Evolutionary conservation across 2,113 vertebrate genomes (phyloP).

Genomic region (Marmota flaviventris): DNA sequence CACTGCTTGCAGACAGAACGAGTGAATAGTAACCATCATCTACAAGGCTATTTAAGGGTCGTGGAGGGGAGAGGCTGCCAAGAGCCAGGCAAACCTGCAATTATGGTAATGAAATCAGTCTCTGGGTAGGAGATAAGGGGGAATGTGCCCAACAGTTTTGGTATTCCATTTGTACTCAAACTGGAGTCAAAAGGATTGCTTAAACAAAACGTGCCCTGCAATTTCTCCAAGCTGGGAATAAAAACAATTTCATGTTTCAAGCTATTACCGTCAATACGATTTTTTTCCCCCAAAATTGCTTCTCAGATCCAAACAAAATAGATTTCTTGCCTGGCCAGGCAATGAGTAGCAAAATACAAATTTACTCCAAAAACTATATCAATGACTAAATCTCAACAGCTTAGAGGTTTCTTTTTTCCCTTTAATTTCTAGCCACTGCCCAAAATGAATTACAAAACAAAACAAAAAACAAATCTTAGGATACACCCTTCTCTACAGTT

Average conservation of each 20-base stretch:
- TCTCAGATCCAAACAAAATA: slow-evolving; percentile 85
- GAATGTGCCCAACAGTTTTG: slow-evolving; percentile 61
- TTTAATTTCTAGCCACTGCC: slow-evolving; percentile 76
- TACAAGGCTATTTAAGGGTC: slow-evolving; percentile 75
- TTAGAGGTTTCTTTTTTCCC: slow-evolving; percentile 75
- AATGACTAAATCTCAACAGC: slow-evolving; percentile 78
- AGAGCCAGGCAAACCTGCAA: slow-evolving; percentile 76
- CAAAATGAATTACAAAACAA: slow-evolving; percentile 72
- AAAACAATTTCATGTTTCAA: slow-evolving; percentile 87
- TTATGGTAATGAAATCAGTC: slow-evolving; percentile 82
- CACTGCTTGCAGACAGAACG: slow-evolving; percentile 62
- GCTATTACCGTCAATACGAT: slow-evolving; percentile 80
- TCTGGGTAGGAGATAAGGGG: slow-evolving; percentile 79
- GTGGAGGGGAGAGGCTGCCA: slow-evolving; percentile 72
- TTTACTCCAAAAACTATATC: slow-evolving; percentile 71
- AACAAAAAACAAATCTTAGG: slow-evolving; percentile 56
- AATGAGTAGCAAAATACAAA: slow-evolving; percentile 83
- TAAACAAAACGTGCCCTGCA: slow-evolving; percentile 84
- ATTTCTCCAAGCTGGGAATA: slow-evolving; percentile 84
- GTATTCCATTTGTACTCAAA: slow-evolving; percentile 76
- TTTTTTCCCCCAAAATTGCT: slow-evolving; percentile 49
- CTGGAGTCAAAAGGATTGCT: slow-evolving; percentile 81
- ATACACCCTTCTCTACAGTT: slow-evolving; percentile 24
- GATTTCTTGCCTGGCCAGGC: slow-evolving; percentile 81
- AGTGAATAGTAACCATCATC: slow-evolving; percentile 71